Evolutionary conservation across 2,113 vertebrate species (phyloP).

Genomic region (Thamnaconus septentrionalis): DNA sequence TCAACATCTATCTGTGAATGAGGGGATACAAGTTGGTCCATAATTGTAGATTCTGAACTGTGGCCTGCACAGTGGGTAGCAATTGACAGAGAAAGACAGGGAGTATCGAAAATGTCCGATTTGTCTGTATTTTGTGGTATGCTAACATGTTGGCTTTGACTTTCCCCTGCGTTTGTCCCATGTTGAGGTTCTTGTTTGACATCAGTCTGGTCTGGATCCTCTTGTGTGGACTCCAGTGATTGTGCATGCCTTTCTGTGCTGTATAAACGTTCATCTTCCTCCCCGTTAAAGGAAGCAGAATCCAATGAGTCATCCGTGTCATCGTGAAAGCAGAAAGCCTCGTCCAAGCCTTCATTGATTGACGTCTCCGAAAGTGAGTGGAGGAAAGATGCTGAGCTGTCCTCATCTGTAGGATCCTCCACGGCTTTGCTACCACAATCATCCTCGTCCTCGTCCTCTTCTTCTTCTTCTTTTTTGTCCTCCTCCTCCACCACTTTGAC

Average conservation of each 20-base stretch:
- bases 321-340: slow-evolving; percentile 90
- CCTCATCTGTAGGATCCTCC: slow-evolving; percentile 78
- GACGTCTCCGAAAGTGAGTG: slow-evolving; percentile 93
- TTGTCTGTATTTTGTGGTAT: slow-evolving; percentile 14
- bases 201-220: slow-evolving; percentile 31
- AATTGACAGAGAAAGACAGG: slow-evolving; percentile 24
- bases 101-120: not conserved
- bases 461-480: slow-evolving; percentile 35
- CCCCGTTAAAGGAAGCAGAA: slow-evolving; percentile 87
- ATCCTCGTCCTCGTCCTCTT: slow-evolving; percentile 34
- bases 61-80: not conserved
- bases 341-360: slow-evolving; percentile 88
- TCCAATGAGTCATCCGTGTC: slow-evolving; percentile 91
- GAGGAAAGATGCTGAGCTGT: slow-evolving; percentile 89
- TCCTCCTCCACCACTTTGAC: slow-evolving; percentile 67
- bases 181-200: slow-evolving; percentile 31
- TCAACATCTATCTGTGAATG: slow-evolving; percentile 17
- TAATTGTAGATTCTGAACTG: not conserved
- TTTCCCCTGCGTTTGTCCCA: slow-evolving; percentile 1
- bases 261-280: slow-evolving; percentile 86
- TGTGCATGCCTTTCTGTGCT: slow-evolving; percentile 86
- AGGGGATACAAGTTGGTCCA: slow-evolving; percentile 6
- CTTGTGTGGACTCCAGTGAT: slow-evolving; percentile 45
- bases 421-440: slow-evolving; percentile 48
- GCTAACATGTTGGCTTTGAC: slow-evolving; percentile 26